These are phyloP conservation scores for Ectropis grisescens DNA, from an alignment of 1,140 invertebrate species.

Conservation along the genomic window DNA sequence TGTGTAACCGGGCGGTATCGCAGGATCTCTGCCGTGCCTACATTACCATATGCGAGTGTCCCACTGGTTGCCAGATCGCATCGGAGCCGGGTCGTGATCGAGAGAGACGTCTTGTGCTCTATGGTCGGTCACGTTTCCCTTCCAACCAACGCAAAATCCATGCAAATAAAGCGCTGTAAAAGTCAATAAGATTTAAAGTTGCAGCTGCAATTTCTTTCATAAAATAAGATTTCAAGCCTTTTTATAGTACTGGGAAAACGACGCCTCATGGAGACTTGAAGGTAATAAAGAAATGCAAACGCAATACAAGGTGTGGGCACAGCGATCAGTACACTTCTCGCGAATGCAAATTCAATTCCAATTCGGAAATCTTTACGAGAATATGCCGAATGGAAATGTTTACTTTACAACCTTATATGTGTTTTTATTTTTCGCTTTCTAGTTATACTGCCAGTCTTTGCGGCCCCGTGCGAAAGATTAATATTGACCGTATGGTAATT, in stretches of 20 bases:
- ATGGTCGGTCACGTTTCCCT: slow-evolving; percentile 52
- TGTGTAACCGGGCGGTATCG: slow-evolving; percentile 21
- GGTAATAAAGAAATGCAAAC: slow-evolving; percentile 21
- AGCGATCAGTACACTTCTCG: slow-evolving; percentile 11
- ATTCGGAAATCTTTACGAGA: slow-evolving; percentile 22
- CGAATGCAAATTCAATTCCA: slow-evolving; percentile 33
- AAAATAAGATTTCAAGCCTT: too few species aligned
- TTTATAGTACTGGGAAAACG: too few species aligned
- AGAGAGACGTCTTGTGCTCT: slow-evolving; percentile 28
- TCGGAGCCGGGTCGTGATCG: slow-evolving; percentile 39
- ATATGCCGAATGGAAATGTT: slow-evolving; percentile 28
- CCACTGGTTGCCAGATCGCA: slow-evolving; percentile 21
- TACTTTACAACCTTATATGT: slow-evolving; percentile 23
- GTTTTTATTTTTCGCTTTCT: slow-evolving; percentile 18
- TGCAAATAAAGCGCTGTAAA: slow-evolving; percentile 29
- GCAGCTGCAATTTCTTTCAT: slow-evolving; percentile 16
- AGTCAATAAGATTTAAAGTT: slow-evolving; percentile 26
- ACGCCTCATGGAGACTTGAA: slow-evolving; percentile 4
- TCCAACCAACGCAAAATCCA: slow-evolving; percentile 25
- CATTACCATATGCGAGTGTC: slow-evolving; percentile 23
- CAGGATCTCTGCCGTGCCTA: slow-evolving; percentile 13
- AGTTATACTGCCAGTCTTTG: slow-evolving; percentile 2
- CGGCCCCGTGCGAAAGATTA: slow-evolving; percentile 17
- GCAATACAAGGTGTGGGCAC: slow-evolving; percentile 22
- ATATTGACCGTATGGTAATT: slow-evolving; percentile 19